Evolutionary conservation across 2,113 vertebrate genomes (phyloP).

Genomic region (Alectura lathami): DNA sequence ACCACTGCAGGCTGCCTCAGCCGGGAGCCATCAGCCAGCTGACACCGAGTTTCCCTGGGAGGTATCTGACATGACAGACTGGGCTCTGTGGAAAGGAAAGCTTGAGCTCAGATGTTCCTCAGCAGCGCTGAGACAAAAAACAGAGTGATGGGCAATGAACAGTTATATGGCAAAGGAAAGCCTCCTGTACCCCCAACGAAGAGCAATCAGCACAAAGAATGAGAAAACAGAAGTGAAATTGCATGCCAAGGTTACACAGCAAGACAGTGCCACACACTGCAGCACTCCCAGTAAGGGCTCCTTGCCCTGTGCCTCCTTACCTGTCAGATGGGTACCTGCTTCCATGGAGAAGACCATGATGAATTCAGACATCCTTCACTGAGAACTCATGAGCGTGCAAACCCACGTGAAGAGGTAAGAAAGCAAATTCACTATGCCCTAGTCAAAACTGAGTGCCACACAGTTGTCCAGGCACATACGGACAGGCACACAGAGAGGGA

Average conservation of each 20-base stretch:
- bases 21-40: background rate
- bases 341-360: background rate
- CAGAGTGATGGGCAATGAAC: background rate
- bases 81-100: background rate
- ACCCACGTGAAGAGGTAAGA: background rate
- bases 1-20: background rate
- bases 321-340: rapidly evolving
- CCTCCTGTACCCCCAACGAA: background rate
- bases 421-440: too few relatives aligned
- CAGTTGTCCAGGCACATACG: background rate
- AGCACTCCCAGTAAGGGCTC: background rate
- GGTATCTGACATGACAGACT: background rate
- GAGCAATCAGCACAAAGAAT: rapidly evolving
- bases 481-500: background rate
- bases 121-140: background rate
- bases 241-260: background rate
- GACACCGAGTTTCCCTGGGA: background rate
- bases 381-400: rapidly evolving
- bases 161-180: background rate
- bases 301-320: background rate
- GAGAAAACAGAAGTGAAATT: background rate
- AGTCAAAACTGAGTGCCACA: background rate
- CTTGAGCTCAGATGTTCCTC: background rate
- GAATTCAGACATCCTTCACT: background rate
- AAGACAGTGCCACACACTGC: background rate